These are phyloP conservation scores for Ceratina calcarata DNA, from an alignment of 1,140 invertebrate genomes.

Conservation along the genomic window DNA sequence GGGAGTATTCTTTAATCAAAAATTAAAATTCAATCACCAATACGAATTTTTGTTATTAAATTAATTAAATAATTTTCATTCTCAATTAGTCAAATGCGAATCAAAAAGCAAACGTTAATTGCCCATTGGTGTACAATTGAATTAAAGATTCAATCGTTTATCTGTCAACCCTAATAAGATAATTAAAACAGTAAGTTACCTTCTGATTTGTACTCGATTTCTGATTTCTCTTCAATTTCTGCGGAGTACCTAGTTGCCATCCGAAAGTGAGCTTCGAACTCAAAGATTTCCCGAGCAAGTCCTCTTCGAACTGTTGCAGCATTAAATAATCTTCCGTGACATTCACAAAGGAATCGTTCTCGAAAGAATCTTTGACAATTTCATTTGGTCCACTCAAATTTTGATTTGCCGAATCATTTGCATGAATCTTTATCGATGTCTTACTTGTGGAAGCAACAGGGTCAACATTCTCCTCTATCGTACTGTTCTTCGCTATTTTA, in stretches of 20 bases:
- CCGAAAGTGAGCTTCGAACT: background rate
- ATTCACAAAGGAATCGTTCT: conserved; percentile 57
- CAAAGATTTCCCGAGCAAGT: conserved; percentile 45
- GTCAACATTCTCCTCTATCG: background rate
- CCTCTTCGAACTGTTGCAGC: conserved; percentile 60
- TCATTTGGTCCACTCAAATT: too few relatives aligned
- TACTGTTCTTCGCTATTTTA: background rate
- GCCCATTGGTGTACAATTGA: too few relatives aligned
- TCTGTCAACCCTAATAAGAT: too few relatives aligned
- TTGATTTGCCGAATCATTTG: background rate
- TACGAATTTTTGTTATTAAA: too few relatives aligned
- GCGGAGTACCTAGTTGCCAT: background rate
- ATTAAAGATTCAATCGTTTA: too few relatives aligned
- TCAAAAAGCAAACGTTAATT: too few relatives aligned
- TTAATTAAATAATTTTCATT: too few relatives aligned
- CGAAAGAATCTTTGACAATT: background rate
- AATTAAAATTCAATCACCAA: too few relatives aligned
- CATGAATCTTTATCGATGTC: background rate
- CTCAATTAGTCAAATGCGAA: too few relatives aligned
- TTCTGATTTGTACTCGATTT: background rate
- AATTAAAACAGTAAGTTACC: conserved; percentile 9
- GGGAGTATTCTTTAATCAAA: too few relatives aligned
- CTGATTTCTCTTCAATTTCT: background rate
- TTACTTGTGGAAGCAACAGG: background rate
- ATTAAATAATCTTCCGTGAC: conserved; percentile 57